Evolutionary conservation across 2,113 vertebrate species (phyloP).

Genomic region (Ivindomyrus marchei): DNA sequence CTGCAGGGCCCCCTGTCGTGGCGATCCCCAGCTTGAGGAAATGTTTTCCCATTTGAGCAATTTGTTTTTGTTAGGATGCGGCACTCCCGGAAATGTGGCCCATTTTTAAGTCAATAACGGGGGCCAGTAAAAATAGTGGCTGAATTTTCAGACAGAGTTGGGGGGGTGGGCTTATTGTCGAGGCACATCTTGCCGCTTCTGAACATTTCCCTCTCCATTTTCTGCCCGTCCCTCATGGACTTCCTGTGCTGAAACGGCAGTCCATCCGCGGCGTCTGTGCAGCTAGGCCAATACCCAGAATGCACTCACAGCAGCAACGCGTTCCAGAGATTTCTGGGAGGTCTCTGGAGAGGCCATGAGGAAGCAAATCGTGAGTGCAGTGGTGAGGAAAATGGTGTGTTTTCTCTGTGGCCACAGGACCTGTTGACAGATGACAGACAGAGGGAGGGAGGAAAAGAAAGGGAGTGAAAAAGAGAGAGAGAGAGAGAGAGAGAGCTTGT

Average conservation of each 20-base stretch:
- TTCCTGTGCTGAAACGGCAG: background rate
- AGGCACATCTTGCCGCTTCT: background rate
- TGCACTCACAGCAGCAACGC: conserved; percentile 24
- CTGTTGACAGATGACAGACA: conserved; percentile 41
- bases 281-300: conserved; percentile 6
- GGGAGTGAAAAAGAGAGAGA: background rate
- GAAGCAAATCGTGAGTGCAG: conserved; percentile 47
- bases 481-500: background rate
- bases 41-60: conserved; percentile 9
- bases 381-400: conserved; percentile 40
- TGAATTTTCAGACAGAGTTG: conserved; percentile 4
- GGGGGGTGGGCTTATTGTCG: background rate
- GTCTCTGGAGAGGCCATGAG: conserved; percentile 47
- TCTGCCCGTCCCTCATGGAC: background rate
- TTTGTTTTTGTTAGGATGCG: background rate
- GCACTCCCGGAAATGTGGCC: background rate
- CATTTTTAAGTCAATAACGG: background rate
- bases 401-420: conserved; percentile 47
- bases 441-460: background rate
- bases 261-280: background rate
- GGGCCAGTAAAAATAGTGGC: background rate
- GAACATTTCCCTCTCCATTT: background rate
- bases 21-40: background rate
- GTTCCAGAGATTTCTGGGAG: conserved; percentile 43
- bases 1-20: background rate